phyloP scores from a whole-genome alignment of 2,888 invertebrate species.

The Ceratothoa steindachneri region DNA sequence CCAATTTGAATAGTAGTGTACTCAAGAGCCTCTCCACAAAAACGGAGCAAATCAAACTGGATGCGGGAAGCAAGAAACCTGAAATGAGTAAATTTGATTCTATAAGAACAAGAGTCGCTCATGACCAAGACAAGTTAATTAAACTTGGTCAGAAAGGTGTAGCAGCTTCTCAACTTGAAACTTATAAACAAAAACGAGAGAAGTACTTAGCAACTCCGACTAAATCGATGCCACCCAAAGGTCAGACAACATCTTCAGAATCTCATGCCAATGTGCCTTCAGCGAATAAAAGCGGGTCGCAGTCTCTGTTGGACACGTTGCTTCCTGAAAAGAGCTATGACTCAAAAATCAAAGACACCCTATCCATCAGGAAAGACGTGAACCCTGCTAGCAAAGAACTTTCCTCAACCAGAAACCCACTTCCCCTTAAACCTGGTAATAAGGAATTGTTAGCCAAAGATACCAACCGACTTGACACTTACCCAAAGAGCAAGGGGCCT shows the following conservation, averaged over 20 bases:
- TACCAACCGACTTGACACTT: neutral
- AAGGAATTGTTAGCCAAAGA: neutral
- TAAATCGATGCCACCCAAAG: neutral
- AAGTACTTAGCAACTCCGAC: slow-evolving; percentile 9
- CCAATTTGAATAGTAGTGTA: neutral
- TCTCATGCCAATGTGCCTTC: neutral
- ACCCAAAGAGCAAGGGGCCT: neutral
- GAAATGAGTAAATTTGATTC: slow-evolving; percentile 17
- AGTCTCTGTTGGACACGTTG: slow-evolving; percentile 23
- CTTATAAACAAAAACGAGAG: slow-evolving; percentile 27
- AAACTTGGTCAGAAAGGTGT: slow-evolving; percentile 36
- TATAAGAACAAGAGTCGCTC: slow-evolving; percentile 28
- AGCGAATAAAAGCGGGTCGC: neutral
- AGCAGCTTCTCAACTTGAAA: slow-evolving; percentile 32
- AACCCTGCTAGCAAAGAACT: neutral
- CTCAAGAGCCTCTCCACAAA: neutral
- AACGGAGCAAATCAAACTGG: neutral
- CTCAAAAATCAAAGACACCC: neutral
- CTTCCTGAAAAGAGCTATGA: slow-evolving; percentile 16
- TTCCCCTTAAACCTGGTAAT: neutral
- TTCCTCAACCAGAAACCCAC: neutral
- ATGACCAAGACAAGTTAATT: slow-evolving; percentile 25
- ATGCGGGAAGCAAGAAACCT: slow-evolving; percentile 2
- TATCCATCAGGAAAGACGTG: neutral
- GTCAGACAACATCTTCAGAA: neutral